A percentile compares a stretch with the other conserved stretches of the same genome.
These are phyloP conservation scores for Anguilla marmorata DNA, from an alignment of 2,797 vertebrate genomes.

Conservation along the genomic window DNA sequence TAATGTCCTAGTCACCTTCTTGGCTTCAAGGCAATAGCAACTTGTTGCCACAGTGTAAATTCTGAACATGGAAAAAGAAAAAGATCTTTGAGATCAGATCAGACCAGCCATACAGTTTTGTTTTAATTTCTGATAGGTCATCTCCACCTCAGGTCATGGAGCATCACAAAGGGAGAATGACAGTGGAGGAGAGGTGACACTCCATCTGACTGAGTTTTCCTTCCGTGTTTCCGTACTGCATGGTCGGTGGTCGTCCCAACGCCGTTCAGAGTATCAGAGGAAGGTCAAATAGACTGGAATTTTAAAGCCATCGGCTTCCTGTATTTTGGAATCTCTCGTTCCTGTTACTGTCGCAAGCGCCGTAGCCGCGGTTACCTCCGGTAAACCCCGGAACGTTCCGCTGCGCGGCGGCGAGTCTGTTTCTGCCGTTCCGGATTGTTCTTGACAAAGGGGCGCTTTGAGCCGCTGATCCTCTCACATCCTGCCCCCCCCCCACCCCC, in stretches of 20 bases:
- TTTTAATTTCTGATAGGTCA: neutral
- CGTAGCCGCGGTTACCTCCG: conserved; percentile 70
- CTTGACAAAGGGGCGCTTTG: conserved; percentile 64
- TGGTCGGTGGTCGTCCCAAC: neutral
- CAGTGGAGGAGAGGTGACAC: neutral
- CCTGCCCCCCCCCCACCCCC: conserved; percentile 64
- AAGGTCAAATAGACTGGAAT: neutral
- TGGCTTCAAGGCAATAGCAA: neutral
- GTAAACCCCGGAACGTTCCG: conserved; percentile 59
- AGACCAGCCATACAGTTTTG: neutral
- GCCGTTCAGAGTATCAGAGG: neutral
- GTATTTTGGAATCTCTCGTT: neutral
- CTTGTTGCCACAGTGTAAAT: neutral
- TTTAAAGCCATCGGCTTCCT: neutral
- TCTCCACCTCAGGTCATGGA: neutral
- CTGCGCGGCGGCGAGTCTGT: conserved; percentile 64
- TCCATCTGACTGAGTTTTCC: no score
- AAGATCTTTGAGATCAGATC: neutral
- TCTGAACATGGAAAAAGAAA: neutral
- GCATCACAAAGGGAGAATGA: neutral
- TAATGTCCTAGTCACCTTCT: neutral
- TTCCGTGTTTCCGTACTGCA: neutral
- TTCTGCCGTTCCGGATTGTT: conserved; percentile 63
- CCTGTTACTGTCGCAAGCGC: conserved; percentile 36
- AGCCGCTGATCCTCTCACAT: conserved; percentile 75